Percentiles rank a stretch among this genome's conserved stretches.
phyloP scores from a whole-genome alignment of 2,797 vertebrate genomes.

The Bufotes viridis region DNA sequence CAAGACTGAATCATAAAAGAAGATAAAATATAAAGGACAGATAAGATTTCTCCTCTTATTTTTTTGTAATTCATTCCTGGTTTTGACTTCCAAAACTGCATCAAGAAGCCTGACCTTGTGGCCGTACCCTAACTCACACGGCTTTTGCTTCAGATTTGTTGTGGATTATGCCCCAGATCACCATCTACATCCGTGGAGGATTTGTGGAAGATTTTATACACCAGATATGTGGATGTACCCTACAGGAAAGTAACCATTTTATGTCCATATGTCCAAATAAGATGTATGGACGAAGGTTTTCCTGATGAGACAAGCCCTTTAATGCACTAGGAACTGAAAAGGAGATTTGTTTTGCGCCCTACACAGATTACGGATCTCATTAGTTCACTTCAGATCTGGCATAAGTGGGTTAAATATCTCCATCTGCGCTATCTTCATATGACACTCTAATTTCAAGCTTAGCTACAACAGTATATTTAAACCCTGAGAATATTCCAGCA shows the following conservation, averaged over 20 bases:
- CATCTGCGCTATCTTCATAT: neutral
- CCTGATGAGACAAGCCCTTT: neutral
- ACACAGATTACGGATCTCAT: neutral
- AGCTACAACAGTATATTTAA: slow-evolving; percentile 9
- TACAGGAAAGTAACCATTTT: neutral
- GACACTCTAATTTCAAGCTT: slow-evolving; percentile 7
- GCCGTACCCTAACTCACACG: too few relatives aligned
- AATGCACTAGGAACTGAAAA: neutral
- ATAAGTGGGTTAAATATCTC: neutral
- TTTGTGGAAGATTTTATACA: too few relatives aligned
- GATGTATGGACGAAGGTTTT: neutral
- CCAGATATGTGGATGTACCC: neutral
- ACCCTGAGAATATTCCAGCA: slow-evolving; percentile 14
- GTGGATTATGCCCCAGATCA: too few relatives aligned
- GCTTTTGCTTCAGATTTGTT: too few relatives aligned
- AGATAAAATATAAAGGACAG: too few relatives aligned
- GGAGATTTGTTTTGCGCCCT: neutral
- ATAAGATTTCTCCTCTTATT: too few relatives aligned
- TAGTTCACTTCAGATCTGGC: neutral
- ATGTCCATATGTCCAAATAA: neutral
- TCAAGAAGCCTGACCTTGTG: too few relatives aligned
- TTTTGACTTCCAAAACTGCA: too few relatives aligned
- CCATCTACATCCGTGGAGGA: too few relatives aligned
- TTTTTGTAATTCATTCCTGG: too few relatives aligned
- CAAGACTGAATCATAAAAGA: too few relatives aligned